These are phyloP conservation scores for Ceratotherium simum DNA, from an alignment of 2,113 vertebrate genomes.

Conservation along the genomic window DNA sequence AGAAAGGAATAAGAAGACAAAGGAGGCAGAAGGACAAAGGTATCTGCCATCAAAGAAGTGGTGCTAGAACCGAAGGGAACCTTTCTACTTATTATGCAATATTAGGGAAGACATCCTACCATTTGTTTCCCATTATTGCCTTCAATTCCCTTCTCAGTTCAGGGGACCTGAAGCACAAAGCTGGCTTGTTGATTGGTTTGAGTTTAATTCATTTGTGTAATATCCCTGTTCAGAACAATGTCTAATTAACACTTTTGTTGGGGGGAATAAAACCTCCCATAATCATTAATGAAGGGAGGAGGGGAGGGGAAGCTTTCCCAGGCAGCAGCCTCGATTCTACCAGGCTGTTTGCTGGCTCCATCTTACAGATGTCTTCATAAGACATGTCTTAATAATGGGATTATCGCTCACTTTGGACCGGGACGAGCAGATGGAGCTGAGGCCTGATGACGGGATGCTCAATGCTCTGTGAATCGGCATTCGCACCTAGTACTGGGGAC, in stretches of 20 bases:
- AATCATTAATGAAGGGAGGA: conserved; percentile 76
- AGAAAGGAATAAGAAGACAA: neutral
- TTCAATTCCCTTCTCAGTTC: conserved; percentile 60
- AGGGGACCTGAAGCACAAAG: conserved; percentile 60
- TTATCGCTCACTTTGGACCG: conserved; percentile 64
- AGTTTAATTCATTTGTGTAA: conserved; percentile 86
- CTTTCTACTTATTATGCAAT: conserved; percentile 28
- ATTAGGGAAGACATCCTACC: conserved; percentile 51
- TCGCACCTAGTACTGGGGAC: neutral
- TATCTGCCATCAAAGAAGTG: neutral
- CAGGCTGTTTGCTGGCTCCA: conserved; percentile 8
- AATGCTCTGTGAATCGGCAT: neutral
- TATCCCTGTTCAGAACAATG: conserved; percentile 82
- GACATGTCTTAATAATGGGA: conserved; percentile 74
- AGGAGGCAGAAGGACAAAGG: neutral
- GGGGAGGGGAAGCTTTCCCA: neutral
- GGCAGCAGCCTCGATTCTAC: neutral
- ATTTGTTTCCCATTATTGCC: conserved; percentile 49
- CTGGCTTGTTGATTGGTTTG: conserved; percentile 76
- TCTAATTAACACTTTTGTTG: conserved; percentile 86
- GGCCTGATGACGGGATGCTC: neutral
- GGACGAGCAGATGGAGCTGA: conserved; percentile 72
- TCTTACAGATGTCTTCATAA: conserved; percentile 84
- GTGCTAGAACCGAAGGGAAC: neutral
- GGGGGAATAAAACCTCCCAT: conserved; percentile 75